Evolutionary conservation across 2,797 vertebrate genomes (phyloP).

Genomic region (Darevskia nairensis): DNA sequence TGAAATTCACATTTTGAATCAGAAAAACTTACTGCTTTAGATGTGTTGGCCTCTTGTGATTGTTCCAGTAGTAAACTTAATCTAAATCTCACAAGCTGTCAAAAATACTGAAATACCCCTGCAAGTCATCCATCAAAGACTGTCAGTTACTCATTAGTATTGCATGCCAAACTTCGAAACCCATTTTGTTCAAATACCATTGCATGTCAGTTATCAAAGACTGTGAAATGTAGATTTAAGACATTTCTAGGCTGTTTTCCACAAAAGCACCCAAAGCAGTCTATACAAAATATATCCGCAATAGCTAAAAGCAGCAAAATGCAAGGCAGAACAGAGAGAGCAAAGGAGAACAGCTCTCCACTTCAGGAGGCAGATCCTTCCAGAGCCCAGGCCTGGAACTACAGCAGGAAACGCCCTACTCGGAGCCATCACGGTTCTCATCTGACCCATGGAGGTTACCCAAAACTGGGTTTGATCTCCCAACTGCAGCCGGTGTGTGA

Average conservation of each 20-base stretch:
- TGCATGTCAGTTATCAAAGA: neutral
- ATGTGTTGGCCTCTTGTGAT: too few relatives aligned
- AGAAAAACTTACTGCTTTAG: too few relatives aligned
- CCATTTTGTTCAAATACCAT: too few relatives aligned
- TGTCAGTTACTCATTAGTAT: neutral
- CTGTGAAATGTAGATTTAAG: neutral
- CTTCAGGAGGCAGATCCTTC: neutral
- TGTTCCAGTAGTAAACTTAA: too few relatives aligned
- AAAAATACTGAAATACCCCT: neutral
- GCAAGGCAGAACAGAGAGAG: neutral
- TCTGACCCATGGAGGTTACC: neutral
- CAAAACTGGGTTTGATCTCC: neutral
- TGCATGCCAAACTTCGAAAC: neutral
- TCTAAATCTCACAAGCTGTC: too few relatives aligned
- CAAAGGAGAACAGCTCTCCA: neutral
- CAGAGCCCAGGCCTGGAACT: too few relatives aligned
- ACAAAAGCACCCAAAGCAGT: too few relatives aligned
- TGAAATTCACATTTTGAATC: too few relatives aligned
- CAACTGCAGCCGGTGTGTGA: too few relatives aligned
- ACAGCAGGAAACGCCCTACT: neutral
- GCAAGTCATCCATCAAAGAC: neutral
- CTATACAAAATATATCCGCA: neutral
- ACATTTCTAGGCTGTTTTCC: neutral
- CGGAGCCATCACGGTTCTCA: neutral
- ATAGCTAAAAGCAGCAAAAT: neutral